Conservation (phyloP, 1,140 invertebrate species). For the Trichomalopsis sarcophagae region DNA sequence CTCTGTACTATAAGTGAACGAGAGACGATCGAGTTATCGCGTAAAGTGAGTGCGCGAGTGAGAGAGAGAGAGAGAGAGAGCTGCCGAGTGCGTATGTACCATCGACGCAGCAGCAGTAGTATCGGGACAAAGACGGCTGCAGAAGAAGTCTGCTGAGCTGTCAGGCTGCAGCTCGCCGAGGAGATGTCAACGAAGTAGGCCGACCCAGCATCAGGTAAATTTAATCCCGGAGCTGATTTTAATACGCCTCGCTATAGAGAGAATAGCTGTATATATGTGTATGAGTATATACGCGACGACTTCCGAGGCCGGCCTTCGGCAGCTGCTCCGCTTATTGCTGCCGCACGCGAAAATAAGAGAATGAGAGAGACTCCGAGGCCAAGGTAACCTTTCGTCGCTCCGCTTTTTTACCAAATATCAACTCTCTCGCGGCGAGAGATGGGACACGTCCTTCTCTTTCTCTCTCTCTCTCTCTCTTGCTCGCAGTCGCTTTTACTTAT, state of each 20-base stretch:
- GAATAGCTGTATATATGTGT: background rate
- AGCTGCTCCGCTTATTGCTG: background rate
- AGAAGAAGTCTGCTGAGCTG: background rate
- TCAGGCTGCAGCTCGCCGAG: background rate
- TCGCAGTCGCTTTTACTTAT: background rate
- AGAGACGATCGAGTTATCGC: background rate
- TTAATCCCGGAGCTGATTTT: background rate
- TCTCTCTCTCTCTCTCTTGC: background rate
- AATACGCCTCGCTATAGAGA: background rate
- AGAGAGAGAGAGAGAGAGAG: too few relatives aligned
- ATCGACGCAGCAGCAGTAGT: background rate
- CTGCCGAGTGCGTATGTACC: background rate
- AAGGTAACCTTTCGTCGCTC: constrained; percentile 40
- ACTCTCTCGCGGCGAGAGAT: background rate
- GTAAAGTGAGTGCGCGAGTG: background rate
- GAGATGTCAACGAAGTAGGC: background rate
- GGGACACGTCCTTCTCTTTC: constrained; percentile 12
- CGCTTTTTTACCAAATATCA: constrained; percentile 24
- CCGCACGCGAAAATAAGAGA: constrained; percentile 17
- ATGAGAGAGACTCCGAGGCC: constrained; percentile 19
- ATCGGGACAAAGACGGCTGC: background rate
- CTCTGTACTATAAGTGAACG: background rate
- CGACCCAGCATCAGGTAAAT: background rate
- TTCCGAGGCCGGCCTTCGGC: constrained; percentile 10
- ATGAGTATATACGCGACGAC: too few relatives aligned